Conservation (phyloP, 2,888 invertebrate genomes). For the Sesia bembeciformis region DNA sequence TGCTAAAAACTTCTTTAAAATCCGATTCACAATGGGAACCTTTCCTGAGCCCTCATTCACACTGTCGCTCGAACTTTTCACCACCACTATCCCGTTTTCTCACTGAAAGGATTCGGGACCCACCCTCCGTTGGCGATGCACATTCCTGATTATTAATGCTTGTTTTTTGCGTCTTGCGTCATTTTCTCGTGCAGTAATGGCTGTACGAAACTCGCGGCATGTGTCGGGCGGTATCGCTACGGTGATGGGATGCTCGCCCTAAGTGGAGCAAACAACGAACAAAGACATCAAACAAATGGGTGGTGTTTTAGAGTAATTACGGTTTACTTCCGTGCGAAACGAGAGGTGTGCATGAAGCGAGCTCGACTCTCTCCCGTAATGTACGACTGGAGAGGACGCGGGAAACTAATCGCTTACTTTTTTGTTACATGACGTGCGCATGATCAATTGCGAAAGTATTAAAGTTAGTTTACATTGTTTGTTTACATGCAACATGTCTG, state of each 20-base stretch:
- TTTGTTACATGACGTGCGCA: constrained; percentile 45
- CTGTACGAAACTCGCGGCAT: constrained; percentile 58
- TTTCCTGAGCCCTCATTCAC: constrained; percentile 42
- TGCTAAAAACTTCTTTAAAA: constrained; percentile 15
- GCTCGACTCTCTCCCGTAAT: constrained; percentile 28
- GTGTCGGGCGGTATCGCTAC: constrained; percentile 61
- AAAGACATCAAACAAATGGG: constrained; percentile 75
- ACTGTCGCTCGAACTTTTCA: constrained; percentile 42
- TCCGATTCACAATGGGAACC: constrained; percentile 10
- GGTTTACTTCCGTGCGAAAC: constrained; percentile 64
- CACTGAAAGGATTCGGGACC: constrained; percentile 37
- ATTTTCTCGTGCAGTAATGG: constrained; percentile 60
- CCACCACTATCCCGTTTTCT: constrained; percentile 46
- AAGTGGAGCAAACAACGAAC: constrained; percentile 72
- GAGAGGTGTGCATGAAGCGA: constrained; percentile 59
- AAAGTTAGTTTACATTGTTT: constrained; percentile 20
- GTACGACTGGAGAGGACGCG: constrained; percentile 27
- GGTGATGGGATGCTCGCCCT: constrained; percentile 57
- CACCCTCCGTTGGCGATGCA: constrained; percentile 58
- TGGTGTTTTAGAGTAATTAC: constrained; percentile 75
- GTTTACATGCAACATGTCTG: constrained; percentile 11
- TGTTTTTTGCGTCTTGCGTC: constrained; percentile 63
- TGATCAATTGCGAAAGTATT: constrained; percentile 31
- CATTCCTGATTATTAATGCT: constrained; percentile 71
- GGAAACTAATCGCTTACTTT: constrained; percentile 55